A percentile compares a stretch with the other conserved stretches of the same genome.
These are phyloP conservation scores for Aix galericulata DNA, from an alignment of 2,113 vertebrate genomes.

Conservation along the genomic window DNA sequence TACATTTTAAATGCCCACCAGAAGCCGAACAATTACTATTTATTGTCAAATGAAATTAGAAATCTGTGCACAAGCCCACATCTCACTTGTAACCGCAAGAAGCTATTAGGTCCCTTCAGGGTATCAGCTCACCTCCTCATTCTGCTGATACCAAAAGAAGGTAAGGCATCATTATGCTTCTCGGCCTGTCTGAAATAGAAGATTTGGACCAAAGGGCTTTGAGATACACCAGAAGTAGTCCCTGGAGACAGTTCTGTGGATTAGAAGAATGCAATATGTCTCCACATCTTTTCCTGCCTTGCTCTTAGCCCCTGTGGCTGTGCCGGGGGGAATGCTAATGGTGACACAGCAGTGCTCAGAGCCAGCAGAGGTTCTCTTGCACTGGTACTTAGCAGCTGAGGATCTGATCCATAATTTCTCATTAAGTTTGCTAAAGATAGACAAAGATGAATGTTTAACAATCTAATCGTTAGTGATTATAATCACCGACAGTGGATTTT, in stretches of 20 bases:
- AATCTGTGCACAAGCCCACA: background rate
- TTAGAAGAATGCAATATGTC: background rate
- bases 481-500: conserved; percentile 60
- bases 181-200: background rate
- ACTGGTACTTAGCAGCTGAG: background rate
- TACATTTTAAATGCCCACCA: background rate
- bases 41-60: background rate
- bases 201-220: background rate
- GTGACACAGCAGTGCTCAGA: background rate
- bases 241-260: background rate
- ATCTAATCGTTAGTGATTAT: conserved; percentile 39
- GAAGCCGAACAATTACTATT: background rate
- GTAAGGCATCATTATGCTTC: background rate
- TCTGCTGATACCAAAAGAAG: background rate
- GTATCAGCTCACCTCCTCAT: background rate
- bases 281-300: background rate
- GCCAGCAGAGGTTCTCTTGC: background rate
- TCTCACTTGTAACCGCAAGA: background rate
- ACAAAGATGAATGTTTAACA: conserved; percentile 41
- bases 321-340: fast-evolving
- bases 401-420: conserved; percentile 35
- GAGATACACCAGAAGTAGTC: background rate
- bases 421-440: conserved; percentile 53
- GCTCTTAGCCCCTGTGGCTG: background rate
- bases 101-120: background rate